Percentiles rank a stretch among this genome's conserved stretches.
These are phyloP conservation scores for Gastracanthus pulcherrimus DNA, from an alignment of 2,888 invertebrate species.

Conservation along the genomic window DNA sequence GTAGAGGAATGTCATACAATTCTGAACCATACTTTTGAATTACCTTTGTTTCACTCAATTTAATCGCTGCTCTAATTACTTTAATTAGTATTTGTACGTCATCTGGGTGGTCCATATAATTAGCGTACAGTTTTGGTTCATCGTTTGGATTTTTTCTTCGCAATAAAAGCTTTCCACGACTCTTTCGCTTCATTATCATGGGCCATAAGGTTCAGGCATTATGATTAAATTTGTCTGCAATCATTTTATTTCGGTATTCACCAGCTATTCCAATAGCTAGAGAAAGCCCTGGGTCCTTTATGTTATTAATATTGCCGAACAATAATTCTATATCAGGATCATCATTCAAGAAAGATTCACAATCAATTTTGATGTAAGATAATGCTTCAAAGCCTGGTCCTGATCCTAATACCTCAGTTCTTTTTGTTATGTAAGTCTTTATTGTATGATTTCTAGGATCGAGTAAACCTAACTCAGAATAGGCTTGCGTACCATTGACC, in stretches of 20 bases:
- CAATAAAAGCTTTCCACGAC: constrained; percentile 83
- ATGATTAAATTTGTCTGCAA: constrained; percentile 79
- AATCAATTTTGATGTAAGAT: constrained; percentile 81
- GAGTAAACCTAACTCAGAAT: constrained; percentile 77
- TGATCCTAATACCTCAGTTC: constrained; percentile 81
- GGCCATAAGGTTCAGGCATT: constrained; percentile 81
- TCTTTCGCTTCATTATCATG: constrained; percentile 84
- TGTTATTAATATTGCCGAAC: constrained; percentile 80
- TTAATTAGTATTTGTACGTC: constrained; percentile 81
- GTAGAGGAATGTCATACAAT: constrained; percentile 79
- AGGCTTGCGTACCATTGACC: constrained; percentile 88
- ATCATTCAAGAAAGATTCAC: constrained; percentile 79
- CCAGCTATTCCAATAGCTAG: constrained; percentile 80
- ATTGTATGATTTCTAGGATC: constrained; percentile 59
- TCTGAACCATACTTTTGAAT: constrained; percentile 81
- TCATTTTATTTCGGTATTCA: constrained; percentile 80
- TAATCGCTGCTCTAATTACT: constrained; percentile 75
- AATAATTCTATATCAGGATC: constrained; percentile 85
- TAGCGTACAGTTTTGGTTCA: constrained; percentile 83
- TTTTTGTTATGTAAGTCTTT: constrained; percentile 79
- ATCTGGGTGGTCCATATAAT: constrained; percentile 82
- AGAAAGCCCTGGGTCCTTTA: constrained; percentile 78
- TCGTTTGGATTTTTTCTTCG: constrained; percentile 82
- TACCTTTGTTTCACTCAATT: constrained; percentile 81
- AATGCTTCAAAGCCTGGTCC: constrained; percentile 84